Evolutionary conservation across 2,888 invertebrate species (phyloP).

Genomic region (Cerceris rybyensis): DNA sequence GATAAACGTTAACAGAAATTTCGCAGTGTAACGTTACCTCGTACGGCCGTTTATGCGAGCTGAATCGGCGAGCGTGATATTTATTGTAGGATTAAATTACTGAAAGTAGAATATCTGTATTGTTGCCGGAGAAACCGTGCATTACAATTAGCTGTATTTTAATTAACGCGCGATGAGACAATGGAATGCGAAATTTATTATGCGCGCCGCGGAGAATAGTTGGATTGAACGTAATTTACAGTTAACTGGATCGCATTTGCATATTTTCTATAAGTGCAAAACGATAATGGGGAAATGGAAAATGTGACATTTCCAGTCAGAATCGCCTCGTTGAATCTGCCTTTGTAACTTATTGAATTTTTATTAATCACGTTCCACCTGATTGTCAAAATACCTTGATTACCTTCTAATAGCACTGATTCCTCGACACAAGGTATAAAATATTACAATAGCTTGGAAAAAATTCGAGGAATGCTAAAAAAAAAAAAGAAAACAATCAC

Average conservation of each 20-base stretch:
- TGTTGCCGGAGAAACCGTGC: constrained; percentile 38
- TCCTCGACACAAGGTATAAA: no score
- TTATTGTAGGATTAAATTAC: constrained; percentile 47
- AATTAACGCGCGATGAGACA: constrained; percentile 57
- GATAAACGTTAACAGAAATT: background rate
- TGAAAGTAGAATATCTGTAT: constrained; percentile 33
- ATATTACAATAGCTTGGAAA: no score
- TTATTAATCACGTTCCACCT: no score
- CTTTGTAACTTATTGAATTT: no score
- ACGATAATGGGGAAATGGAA: constrained; percentile 16
- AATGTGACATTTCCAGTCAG: background rate
- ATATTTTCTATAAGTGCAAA: constrained; percentile 3
- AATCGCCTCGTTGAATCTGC: background rate
- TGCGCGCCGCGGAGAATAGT: constrained; percentile 37
- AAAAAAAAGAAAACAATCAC: no score
- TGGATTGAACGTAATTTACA: constrained; percentile 40
- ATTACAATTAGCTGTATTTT: constrained; percentile 56
- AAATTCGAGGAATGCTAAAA: no score
- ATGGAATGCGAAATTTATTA: constrained; percentile 53
- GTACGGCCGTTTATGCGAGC: constrained; percentile 3
- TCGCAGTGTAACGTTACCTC: background rate
- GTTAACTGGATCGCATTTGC: constrained; percentile 23
- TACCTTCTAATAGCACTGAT: no score
- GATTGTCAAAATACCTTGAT: no score
- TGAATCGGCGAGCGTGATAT: constrained; percentile 21